phyloP scores from a whole-genome alignment of 2,888 invertebrate species.

The Dione juno region DNA sequence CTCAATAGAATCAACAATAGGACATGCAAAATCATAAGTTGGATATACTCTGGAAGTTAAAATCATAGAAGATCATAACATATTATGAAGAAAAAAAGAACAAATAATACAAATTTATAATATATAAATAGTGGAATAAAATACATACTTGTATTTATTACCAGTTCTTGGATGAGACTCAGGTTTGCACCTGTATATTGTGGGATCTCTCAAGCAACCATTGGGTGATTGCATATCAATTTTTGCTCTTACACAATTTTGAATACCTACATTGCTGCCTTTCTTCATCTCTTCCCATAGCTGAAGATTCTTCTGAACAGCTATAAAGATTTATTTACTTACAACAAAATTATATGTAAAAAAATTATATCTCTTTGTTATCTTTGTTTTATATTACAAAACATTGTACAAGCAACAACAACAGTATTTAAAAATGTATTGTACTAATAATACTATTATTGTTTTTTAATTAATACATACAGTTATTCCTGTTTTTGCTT shows the following conservation, averaged over 20 bases:
- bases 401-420: not conserved
- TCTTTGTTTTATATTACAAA: too few relatives aligned
- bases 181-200: conserved; percentile 98
- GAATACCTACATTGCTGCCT: conserved; percentile 90
- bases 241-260: conserved; percentile 97
- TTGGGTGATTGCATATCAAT: conserved; percentile 98
- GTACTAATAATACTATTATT: not conserved
- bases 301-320: conserved; percentile 91
- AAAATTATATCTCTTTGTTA: too few relatives aligned
- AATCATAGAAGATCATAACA: not conserved
- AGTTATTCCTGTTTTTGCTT: conserved; percentile 92
- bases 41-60: conserved; percentile 93
- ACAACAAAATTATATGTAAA: conserved; percentile 36
- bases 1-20: conserved; percentile 98
- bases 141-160: conserved; percentile 93
- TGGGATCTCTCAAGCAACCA: conserved; percentile 98
- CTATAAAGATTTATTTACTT: too few relatives aligned
- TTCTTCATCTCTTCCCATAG: conserved; percentile 98
- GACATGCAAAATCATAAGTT: conserved; percentile 99
- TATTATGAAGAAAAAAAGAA: not conserved
- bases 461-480: conserved; percentile 78
- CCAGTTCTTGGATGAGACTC: conserved; percentile 97
- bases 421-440: not conserved
- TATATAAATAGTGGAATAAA: not conserved
- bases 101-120: not conserved